Percentiles rank a stretch among this genome's conserved stretches.
Conservation (phyloP, 2,797 vertebrate genomes). For the Gallinago stenura region DNA sequence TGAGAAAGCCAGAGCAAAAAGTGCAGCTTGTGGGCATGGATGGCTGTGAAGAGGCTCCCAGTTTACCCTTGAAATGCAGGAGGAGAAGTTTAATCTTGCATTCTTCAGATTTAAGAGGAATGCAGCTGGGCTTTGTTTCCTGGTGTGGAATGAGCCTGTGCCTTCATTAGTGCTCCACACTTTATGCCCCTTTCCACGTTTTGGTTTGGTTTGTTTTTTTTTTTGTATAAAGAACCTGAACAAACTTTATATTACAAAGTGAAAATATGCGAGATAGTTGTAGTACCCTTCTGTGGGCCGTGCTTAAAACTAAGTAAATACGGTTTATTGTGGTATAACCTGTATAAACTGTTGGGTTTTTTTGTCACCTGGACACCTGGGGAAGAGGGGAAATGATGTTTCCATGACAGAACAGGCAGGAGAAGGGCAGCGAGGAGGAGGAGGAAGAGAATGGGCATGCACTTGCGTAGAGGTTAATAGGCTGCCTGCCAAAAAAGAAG, state of each 20-base stretch:
- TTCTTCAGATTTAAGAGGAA: slow-evolving; percentile 25
- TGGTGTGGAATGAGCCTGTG: neutral
- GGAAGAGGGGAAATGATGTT: neutral
- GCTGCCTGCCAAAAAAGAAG: neutral
- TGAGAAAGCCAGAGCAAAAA: neutral
- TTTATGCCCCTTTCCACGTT: neutral
- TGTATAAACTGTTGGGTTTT: neutral
- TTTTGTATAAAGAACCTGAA: neutral
- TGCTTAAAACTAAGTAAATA: slow-evolving; percentile 4
- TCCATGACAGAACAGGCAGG: neutral
- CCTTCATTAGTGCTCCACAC: neutral
- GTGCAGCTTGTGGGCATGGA: neutral
- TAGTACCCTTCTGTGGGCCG: neutral
- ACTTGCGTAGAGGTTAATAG: neutral
- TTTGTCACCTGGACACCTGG: neutral
- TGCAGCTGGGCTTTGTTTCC: neutral
- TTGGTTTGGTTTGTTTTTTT: neutral
- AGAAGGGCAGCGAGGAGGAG: neutral
- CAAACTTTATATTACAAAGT: neutral
- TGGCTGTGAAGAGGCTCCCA: neutral
- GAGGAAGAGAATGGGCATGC: neutral
- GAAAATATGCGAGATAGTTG: neutral
- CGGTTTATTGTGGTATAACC: neutral
- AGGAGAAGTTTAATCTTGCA: neutral
- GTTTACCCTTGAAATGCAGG: neutral